Percentiles rank a stretch among this genome's conserved stretches.
These are phyloP conservation scores for Falco cherrug DNA, from an alignment of 2,797 vertebrate species.

Conservation along the genomic window DNA sequence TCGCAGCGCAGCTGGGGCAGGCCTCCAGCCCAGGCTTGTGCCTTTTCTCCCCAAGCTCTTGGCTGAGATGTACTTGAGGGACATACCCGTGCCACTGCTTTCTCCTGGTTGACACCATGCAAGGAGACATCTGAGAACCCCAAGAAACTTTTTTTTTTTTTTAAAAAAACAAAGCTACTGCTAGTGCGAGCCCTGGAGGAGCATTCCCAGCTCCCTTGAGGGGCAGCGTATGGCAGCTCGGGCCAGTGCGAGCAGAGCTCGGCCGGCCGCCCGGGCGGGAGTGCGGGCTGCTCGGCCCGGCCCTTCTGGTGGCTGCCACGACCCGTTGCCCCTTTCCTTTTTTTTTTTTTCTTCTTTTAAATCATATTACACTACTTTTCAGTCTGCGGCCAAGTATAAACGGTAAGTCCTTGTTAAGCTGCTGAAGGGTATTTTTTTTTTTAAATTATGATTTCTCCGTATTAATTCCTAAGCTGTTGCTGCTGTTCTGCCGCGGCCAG, in stretches of 20 bases:
- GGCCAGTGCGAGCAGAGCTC: fast-evolving
- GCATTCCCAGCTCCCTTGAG: not conserved
- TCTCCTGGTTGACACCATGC: fast-evolving
- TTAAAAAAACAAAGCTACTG: too few relatives aligned
- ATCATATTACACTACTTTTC: not conserved
- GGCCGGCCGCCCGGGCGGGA: fast-evolving
- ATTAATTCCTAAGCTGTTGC: not conserved
- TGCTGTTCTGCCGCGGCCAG: too few relatives aligned
- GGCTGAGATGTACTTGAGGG: not conserved
- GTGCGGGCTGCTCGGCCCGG: too few relatives aligned
- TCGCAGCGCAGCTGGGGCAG: fast-evolving
- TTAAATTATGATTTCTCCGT: not conserved
- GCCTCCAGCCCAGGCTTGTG: fast-evolving
- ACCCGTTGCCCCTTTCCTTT: too few relatives aligned
- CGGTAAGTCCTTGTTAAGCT: too few relatives aligned
- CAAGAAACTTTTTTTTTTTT: not conserved
- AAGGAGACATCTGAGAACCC: fast-evolving
- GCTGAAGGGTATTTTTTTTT: too few relatives aligned
- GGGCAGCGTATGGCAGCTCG: not conserved
- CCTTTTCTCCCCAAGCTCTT: not conserved
- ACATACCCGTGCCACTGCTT: fast-evolving
- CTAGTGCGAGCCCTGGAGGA: too few relatives aligned
- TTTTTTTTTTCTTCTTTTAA: too few relatives aligned
- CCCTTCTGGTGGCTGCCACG: too few relatives aligned
- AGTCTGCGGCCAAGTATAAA: too few relatives aligned